Conservation (phyloP, 2,113 vertebrate species). For the Cryptotis parvus region DNA sequence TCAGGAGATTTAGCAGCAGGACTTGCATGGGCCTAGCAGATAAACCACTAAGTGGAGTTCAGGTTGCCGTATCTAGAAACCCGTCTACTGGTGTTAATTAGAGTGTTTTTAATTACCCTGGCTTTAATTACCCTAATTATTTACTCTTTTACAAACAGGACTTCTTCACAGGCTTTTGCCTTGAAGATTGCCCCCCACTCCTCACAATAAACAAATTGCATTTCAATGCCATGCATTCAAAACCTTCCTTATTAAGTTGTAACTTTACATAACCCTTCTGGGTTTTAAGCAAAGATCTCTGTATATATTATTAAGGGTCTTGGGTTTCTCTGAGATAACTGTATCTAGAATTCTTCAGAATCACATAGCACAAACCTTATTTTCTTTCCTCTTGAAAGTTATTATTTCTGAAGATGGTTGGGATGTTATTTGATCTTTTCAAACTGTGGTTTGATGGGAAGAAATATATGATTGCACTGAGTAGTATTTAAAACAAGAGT, state of each 20-base stretch:
- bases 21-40: neutral
- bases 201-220: neutral
- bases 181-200: neutral
- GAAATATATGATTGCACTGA: neutral
- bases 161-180: neutral
- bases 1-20: neutral
- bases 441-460: neutral
- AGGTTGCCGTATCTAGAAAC: neutral
- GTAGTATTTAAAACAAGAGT: neutral
- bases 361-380: neutral
- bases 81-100: constrained; percentile 13
- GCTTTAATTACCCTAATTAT: neutral
- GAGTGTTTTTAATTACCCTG: too few relatives aligned
- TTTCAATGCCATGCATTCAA: neutral
- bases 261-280: neutral
- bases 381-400: neutral
- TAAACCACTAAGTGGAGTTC: neutral
- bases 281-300: neutral
- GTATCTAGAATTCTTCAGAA: neutral
- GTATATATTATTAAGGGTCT: neutral
- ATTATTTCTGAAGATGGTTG: neutral
- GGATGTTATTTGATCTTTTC: neutral
- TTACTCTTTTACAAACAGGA: neutral
- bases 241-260: neutral
- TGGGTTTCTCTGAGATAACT: neutral